A percentile compares a stretch with the other conserved stretches of the same genome.
Evolutionary conservation across 2,113 vertebrate species (phyloP).

Genomic region (Podocnemis expansa): DNA sequence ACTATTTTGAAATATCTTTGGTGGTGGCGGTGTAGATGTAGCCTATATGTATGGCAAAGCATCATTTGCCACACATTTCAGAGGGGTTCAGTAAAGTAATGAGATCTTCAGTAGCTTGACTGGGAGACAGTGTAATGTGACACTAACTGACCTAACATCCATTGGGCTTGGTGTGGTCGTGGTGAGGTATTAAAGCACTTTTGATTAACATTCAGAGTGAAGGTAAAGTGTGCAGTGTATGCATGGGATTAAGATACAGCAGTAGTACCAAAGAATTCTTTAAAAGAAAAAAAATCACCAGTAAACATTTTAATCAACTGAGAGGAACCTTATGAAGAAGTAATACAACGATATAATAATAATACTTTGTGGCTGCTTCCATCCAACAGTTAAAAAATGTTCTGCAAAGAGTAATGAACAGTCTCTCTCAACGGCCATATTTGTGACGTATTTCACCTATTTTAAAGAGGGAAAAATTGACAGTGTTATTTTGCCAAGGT

Average conservation of each 20-base stretch:
- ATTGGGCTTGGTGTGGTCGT: neutral
- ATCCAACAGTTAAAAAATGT: conserved; percentile 26
- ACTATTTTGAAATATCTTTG: no score
- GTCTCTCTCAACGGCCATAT: neutral
- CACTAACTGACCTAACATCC: conserved; percentile 59
- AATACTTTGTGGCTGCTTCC: conserved; percentile 17
- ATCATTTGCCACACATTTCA: conserved; percentile 25
- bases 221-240: conserved; percentile 31
- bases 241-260: conserved; percentile 39
- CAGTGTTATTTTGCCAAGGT: conserved; percentile 2
- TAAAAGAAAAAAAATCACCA: neutral
- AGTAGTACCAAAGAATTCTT: conserved; percentile 49
- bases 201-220: conserved; percentile 57
- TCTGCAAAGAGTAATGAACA: neutral
- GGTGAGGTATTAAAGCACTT: neutral
- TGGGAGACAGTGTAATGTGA: conserved; percentile 59
- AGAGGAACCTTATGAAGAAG: conserved; percentile 20
- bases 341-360: neutral
- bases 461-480: conserved; percentile 13
- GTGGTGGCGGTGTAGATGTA: no score
- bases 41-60: conserved; percentile 58
- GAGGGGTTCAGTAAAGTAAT: conserved; percentile 58
- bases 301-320: neutral
- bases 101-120: conserved; percentile 54
- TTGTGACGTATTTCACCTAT: neutral